Percentiles rank a stretch among this genome's conserved stretches.
phyloP scores from a whole-genome alignment of 2,797 vertebrate species.

The Argentina silus region DNA sequence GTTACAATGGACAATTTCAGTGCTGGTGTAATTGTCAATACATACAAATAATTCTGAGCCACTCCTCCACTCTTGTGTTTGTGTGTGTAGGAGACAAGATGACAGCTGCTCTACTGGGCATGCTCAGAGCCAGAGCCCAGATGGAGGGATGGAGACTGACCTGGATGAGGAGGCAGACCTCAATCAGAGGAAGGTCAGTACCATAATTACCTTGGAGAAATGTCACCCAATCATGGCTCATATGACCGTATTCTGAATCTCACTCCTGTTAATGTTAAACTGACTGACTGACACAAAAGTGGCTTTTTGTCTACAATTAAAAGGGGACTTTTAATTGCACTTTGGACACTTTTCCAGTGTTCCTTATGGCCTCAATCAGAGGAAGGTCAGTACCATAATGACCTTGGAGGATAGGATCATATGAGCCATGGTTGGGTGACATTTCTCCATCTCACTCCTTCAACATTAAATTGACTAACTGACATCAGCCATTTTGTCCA shows the following conservation, averaged over 20 bases:
- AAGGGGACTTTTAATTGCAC: neutral
- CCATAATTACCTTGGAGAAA: too few species aligned
- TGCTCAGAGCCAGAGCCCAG: slow-evolving; percentile 69
- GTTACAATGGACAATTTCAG: neutral
- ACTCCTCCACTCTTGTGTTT: slow-evolving; percentile 16
- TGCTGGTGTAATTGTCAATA: neutral
- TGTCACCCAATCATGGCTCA: too few species aligned
- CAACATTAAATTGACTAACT: neutral
- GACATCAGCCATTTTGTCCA: neutral
- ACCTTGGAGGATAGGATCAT: too few species aligned
- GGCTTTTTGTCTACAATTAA: neutral
- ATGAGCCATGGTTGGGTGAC: too few species aligned
- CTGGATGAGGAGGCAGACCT: slow-evolving; percentile 78
- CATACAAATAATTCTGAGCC: neutral
- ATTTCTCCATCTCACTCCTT: neutral
- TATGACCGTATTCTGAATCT: neutral
- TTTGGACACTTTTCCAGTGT: neutral
- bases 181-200: slow-evolving; percentile 83
- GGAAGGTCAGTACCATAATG: slow-evolving; percentile 82
- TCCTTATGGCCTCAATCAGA: slow-evolving; percentile 84
- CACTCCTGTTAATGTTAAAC: neutral
- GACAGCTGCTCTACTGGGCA: slow-evolving; percentile 44
- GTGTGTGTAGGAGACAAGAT: slow-evolving; percentile 73
- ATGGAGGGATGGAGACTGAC: slow-evolving; percentile 74
- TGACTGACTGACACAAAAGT: neutral